A percentile compares a stretch with the other conserved stretches of the same genome.
phyloP scores from a whole-genome alignment of 1,140 invertebrate species.

The Drosophila kanapiae region DNA sequence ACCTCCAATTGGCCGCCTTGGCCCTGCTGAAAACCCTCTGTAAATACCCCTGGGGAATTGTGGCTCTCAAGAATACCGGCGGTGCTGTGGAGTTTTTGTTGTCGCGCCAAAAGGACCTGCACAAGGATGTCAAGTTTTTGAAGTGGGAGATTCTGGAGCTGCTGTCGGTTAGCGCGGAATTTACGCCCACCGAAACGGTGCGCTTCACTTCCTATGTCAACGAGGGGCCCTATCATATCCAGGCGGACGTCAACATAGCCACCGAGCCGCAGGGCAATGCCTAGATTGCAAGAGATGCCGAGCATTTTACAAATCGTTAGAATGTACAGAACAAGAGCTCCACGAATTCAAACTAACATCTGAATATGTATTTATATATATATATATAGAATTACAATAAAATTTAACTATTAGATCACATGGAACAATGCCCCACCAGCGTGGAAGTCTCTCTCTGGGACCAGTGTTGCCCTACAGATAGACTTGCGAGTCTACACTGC shows the following conservation, averaged over 20 bases:
- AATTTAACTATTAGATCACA: conserved; percentile 75
- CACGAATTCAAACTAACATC: conserved; percentile 24
- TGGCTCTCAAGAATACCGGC: conserved; percentile 87
- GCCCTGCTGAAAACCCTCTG: conserved; percentile 87
- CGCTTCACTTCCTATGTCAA: conserved; percentile 89
- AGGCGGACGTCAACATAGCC: conserved; percentile 89
- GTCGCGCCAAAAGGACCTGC: conserved; percentile 89
- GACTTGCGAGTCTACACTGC: too few relatives aligned
- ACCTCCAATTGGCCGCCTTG: conserved; percentile 87
- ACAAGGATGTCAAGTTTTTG: conserved; percentile 90
- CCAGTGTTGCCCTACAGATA: neutral
- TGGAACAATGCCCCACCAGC: conserved; percentile 19
- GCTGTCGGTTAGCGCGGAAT: conserved; percentile 88
- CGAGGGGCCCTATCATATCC: conserved; percentile 91
- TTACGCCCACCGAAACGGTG: conserved; percentile 88
- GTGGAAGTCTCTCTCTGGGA: neutral
- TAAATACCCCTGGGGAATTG: conserved; percentile 88
- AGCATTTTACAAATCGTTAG: too few relatives aligned
- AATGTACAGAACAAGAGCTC: conserved; percentile 15
- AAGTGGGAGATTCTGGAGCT: conserved; percentile 91
- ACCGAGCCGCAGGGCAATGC: conserved; percentile 86
- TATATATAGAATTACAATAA: conserved; percentile 53
- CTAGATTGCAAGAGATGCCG: too few relatives aligned
- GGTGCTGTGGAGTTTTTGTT: conserved; percentile 91
- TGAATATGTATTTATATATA: conserved; percentile 46